These are phyloP conservation scores for Maniola jurtina DNA, from an alignment of 1,140 invertebrate genomes.

Conservation along the genomic window DNA sequence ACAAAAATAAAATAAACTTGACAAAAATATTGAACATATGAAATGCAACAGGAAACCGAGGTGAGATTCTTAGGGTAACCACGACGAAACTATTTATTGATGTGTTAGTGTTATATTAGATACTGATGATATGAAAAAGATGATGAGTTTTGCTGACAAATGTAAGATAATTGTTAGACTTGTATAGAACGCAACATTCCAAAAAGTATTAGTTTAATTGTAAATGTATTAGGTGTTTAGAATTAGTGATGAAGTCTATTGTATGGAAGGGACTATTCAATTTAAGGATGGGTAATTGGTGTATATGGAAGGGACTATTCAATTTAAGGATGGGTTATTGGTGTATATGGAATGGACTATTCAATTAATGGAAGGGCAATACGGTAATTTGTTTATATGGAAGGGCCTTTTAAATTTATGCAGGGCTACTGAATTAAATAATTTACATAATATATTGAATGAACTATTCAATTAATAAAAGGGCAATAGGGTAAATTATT, in stretches of 20 bases:
- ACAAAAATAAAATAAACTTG: background rate
- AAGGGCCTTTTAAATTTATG: no score
- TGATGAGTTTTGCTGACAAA: background rate
- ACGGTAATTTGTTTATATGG: no score
- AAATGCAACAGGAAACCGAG: slow-evolving; percentile 2
- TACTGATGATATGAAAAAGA: background rate
- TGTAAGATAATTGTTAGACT: slow-evolving; percentile 1
- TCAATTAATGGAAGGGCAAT: no score
- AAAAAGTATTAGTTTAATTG: slow-evolving; percentile 1
- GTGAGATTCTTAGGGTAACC: slow-evolving; percentile 2
- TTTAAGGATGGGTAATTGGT: no score
- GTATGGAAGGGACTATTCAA: no score
- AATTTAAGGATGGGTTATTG: no score
- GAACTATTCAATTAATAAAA: no score
- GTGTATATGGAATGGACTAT: no score
- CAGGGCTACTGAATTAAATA: no score
- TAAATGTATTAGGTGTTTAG: background rate
- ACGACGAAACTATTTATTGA: background rate
- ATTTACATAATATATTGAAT: no score
- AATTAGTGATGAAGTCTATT: background rate
- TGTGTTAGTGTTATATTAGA: background rate
- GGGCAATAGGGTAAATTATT: no score
- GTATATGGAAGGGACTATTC: no score
- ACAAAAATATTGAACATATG: background rate
- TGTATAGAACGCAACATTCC: slow-evolving; percentile 5